Evolutionary conservation across 2,113 vertebrate species (phyloP), one percentile per base, ranked within the genome.

Genomic region (Calyptomena viridis): DNA sequence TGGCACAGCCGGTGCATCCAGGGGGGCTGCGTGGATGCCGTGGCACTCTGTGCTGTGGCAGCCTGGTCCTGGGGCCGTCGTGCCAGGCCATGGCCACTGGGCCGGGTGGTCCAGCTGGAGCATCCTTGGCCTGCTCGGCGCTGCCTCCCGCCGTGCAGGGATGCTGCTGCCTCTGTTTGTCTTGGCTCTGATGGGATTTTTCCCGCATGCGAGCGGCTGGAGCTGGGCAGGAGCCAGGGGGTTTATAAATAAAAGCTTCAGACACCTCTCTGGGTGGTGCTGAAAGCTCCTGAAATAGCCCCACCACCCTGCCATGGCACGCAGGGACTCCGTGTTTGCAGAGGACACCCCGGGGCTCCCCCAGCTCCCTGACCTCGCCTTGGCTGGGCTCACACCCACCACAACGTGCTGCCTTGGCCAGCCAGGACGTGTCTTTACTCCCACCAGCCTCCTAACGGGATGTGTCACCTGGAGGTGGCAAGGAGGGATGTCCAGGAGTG

Each of bases 161-260:
- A 90, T 92, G 89, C 94, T 95, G 96, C 95, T 93, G 96, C 33
- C 94, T 84, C 88, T 74, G 78, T 91, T 96, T 89, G 81, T 39
- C 42, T 95, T 96, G 96, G 90, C 95, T 84, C 67, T 0, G 2
- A 12, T 2, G 67, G 84, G 77, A 20, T 71, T 89, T 86, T 88
- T 91, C 86, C 93, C 90, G 66, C 91, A n/a, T 89, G 58, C 3
- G 22, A 87, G 72, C n/a, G 11, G 55, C 79, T 85, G 81, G 66
- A 86, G 68, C 93, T 92, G 95, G 46, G 79, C 62, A 27, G 64
- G 53, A 93, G 90, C 90, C 90, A 92, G 75, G 0, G 85, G 35
- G 60, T 47, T 95, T 79, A 83, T 87, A 96, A 97, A 96, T 87
- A 94, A 97, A 74, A 93, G 79, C 30, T 12, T 86, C 24, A 14